These are phyloP conservation scores for Nesoenas mayeri DNA, from an alignment of 2,113 vertebrate species.

Conservation along the genomic window DNA sequence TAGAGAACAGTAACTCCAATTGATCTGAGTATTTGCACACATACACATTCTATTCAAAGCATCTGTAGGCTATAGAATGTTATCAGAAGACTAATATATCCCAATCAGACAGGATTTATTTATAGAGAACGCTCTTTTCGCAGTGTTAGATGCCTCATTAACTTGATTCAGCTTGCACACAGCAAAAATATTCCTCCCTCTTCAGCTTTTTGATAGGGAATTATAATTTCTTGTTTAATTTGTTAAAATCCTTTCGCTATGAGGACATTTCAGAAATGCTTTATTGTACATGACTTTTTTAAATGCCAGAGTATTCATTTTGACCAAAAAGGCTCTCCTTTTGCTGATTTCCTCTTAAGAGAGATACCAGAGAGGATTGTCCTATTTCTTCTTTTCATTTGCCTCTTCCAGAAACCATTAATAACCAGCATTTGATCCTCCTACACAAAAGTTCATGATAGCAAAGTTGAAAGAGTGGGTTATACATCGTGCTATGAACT, in stretches of 20 bases:
- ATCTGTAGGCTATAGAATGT: conserved; percentile 84
- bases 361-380: conserved; percentile 50
- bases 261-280: conserved; percentile 77
- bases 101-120: conserved; percentile 85
- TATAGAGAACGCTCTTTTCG: conserved; percentile 84
- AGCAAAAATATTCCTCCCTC: conserved; percentile 85
- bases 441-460: conserved; percentile 62
- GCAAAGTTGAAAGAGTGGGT: conserved; percentile 39
- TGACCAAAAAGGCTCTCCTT: conserved; percentile 68
- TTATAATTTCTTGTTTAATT: conserved; percentile 83
- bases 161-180: conserved; percentile 85
- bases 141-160: conserved; percentile 85
- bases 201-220: conserved; percentile 84
- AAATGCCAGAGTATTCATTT: conserved; percentile 68
- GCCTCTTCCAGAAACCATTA: conserved; percentile 54
- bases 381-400: conserved; percentile 65
- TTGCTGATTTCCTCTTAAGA: conserved; percentile 63
- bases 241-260: conserved; percentile 75
- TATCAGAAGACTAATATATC: conserved; percentile 87
- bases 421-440: conserved; percentile 55
- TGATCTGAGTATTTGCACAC: conserved; percentile 77
- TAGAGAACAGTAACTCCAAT: conserved; percentile 68
- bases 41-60: conserved; percentile 79
- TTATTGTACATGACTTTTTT: conserved; percentile 69
- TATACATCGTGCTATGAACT: conserved; percentile 34